Percentiles rank a stretch among this genome's conserved stretches.
Evolutionary conservation across 2,888 invertebrate species (phyloP).

Genomic region (Erynnis tages): DNA sequence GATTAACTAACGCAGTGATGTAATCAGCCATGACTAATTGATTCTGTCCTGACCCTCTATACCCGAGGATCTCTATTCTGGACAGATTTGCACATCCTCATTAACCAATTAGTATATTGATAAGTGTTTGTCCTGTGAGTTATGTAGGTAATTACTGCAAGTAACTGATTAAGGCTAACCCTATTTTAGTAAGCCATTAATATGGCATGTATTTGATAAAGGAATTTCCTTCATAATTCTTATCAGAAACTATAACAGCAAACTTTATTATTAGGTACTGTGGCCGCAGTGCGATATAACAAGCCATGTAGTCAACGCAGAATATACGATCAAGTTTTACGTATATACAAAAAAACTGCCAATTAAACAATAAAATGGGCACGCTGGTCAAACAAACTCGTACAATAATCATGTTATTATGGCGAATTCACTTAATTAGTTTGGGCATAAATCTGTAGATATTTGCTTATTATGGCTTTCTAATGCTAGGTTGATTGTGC

Average conservation of each 20-base stretch:
- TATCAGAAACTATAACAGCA: constrained; percentile 9
- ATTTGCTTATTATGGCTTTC: constrained; percentile 65
- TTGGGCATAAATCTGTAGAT: constrained; percentile 64
- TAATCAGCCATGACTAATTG: constrained; percentile 26
- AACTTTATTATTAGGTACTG: constrained; percentile 9
- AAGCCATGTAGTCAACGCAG: not conserved
- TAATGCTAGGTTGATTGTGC: constrained; percentile 62
- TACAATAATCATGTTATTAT: constrained; percentile 49
- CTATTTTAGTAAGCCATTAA: not conserved
- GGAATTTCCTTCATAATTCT: constrained; percentile 5
- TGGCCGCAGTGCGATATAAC: constrained; percentile 4
- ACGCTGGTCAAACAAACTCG: constrained; percentile 43
- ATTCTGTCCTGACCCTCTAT: constrained; percentile 15
- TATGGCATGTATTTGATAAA: constrained; percentile 2
- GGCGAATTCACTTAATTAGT: constrained; percentile 60
- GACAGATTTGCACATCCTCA: constrained; percentile 16
- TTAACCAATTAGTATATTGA: constrained; percentile 8
- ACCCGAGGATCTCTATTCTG: constrained; percentile 13
- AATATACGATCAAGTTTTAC: constrained; percentile 1
- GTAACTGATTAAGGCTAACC: not conserved
- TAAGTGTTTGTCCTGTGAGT: not conserved
- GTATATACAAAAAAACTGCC: constrained; percentile 11
- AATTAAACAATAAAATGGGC: constrained; percentile 23
- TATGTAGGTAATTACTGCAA: not conserved
- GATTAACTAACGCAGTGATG: constrained; percentile 24